Percentiles rank a stretch among this genome's conserved stretches.
These are phyloP conservation scores for Chaunax sp. DNA, from an alignment of 2,797 vertebrate genomes.

Conservation along the genomic window DNA sequence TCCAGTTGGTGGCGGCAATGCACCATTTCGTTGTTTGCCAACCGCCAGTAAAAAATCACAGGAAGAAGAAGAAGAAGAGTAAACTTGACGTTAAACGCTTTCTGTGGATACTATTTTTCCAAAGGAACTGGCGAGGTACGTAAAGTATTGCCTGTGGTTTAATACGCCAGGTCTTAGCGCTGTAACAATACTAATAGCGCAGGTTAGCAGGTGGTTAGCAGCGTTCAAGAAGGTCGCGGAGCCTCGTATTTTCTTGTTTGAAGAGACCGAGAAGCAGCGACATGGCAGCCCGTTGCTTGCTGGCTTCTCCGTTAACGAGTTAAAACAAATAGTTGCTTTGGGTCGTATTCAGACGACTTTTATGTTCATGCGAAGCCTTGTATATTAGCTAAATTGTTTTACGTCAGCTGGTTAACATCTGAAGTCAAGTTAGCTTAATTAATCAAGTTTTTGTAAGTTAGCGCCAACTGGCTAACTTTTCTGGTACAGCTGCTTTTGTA, in stretches of 20 bases:
- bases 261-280: not conserved
- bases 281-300: accelerated
- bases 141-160: accelerated
- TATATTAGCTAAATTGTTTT: no score
- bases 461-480: no score
- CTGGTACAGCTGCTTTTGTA: no score
- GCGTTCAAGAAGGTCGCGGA: slow-evolving; percentile 55
- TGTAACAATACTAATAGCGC: not conserved
- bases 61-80: no score
- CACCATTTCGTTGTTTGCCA: no score
- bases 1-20: no score
- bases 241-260: slow-evolving; percentile 60
- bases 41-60: no score
- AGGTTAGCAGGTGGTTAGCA: no score
- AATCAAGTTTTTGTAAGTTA: not conserved
- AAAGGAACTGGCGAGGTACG: no score
- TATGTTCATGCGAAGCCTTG: not conserved
- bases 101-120: not conserved
- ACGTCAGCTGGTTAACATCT: no score
- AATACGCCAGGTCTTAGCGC: accelerated
- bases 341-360: not conserved
- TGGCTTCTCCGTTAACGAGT: no score
- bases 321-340: not conserved
- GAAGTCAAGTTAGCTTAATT: not conserved
- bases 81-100: not conserved